These are phyloP conservation scores for Phaetusa simplex DNA, from an alignment of 2,113 vertebrate genomes.

Conservation along the genomic window DNA sequence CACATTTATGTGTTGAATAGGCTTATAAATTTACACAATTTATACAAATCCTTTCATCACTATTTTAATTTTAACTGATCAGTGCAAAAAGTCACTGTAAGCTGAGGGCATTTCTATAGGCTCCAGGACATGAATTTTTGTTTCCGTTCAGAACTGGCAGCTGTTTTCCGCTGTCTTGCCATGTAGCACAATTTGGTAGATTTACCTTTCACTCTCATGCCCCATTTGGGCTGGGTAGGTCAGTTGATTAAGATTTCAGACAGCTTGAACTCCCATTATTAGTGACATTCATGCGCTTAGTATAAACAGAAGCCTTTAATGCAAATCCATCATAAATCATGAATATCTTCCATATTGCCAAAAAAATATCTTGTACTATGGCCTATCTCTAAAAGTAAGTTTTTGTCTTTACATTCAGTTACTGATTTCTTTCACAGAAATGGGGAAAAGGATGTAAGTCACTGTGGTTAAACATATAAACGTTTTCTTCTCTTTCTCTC, in stretches of 20 bases:
- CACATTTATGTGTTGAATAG: rapidly evolving
- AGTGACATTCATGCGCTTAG: neutral
- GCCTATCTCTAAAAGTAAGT: neutral
- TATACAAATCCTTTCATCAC: neutral
- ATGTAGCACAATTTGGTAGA: neutral
- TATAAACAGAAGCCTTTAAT: neutral
- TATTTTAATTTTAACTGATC: neutral
- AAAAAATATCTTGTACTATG: neutral
- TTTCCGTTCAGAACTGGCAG: neutral
- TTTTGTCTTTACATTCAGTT: neutral
- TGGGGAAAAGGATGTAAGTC: neutral
- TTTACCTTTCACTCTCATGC: neutral
- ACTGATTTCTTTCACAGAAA: neutral
- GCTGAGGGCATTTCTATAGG: neutral
- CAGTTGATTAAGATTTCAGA: neutral
- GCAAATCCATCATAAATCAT: neutral
- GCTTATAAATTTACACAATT: neutral
- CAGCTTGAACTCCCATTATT: neutral
- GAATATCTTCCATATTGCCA: neutral
- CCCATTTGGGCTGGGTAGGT: neutral
- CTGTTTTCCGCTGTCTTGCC: neutral
- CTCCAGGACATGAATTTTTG: neutral
- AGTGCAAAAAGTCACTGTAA: neutral
- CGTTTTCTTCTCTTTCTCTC: neutral
- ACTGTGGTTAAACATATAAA: neutral